These are phyloP conservation scores for Meloidogyne hapla DNA, from an alignment of 1,140 invertebrate genomes.

Conservation along the genomic window DNA sequence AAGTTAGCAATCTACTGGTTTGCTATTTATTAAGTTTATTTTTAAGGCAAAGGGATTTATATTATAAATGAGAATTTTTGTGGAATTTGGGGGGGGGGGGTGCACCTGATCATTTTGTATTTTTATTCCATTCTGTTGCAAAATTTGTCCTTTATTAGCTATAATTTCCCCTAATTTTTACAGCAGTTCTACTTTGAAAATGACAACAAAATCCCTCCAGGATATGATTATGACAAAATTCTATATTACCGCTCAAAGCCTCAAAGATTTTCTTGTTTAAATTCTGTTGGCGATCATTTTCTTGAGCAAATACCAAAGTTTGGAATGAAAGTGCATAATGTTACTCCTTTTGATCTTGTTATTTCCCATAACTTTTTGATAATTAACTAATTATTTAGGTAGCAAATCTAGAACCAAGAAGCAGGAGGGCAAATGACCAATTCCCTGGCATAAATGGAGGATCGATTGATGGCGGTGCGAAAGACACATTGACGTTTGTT, in stretches of 20 bases:
- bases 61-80: no score
- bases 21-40: neutral
- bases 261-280: constrained; percentile 52
- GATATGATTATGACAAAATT: constrained; percentile 57
- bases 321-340: constrained; percentile 47
- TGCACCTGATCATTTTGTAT: no score
- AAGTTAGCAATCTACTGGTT: constrained; percentile 57
- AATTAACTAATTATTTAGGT: neutral
- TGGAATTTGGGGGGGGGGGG: no score
- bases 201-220: constrained; percentile 49
- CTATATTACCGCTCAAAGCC: constrained; percentile 54
- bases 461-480: constrained; percentile 61
- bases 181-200: constrained; percentile 63
- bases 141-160: no score
- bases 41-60: no score
- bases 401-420: neutral
- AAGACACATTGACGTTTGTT: constrained; percentile 47
- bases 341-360: constrained; percentile 32
- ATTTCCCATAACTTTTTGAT: neutral
- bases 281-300: constrained; percentile 45
- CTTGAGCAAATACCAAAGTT: constrained; percentile 32
- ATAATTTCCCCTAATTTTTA: constrained; percentile 33
- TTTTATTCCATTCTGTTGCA: no score
- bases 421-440: constrained; percentile 37
- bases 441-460: constrained; percentile 55